Evolutionary conservation across 2,113 vertebrate species (phyloP), one percentile per base, ranked within the genome.

Genomic region (Aythya baeri): DNA sequence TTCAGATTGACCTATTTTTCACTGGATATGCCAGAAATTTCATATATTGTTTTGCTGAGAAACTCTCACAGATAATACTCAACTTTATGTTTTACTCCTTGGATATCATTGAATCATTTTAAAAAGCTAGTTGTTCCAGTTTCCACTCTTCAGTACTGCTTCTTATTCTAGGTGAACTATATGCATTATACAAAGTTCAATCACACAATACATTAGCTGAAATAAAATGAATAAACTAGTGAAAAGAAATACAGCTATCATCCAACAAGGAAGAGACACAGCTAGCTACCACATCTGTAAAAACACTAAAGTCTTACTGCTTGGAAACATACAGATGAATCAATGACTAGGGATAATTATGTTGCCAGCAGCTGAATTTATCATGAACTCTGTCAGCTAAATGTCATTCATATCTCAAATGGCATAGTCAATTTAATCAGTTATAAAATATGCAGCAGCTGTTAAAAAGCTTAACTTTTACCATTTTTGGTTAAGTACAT

Each of bases 321-420:
- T 61, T 92, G 66, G 62, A 95, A 95, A 65, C 16, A 59, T 31
- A 43, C 9, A 57, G 77, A 75, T 61, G 57, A 65, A 94, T 72
- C 86, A 95, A 86, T n/a, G 34, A 43, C 20, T 76, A 5, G 10
- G 18, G 27, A 63, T 92, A 84, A 93, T 89, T 91, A 82, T 44
- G 46, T 7, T 58, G 34, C 49, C 62, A 89, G 66, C 20, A 65
- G 57, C 46, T 88, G 77, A 94, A 83, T 92, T 86, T 88, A 63
- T 57, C 0, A 0, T 77, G 80, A 94, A 78, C 70, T 92, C 84
- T 88, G 26, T 79, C 66, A 78, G 77, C 29, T 36, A 65, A 95
- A 88, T 91, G 32, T 79, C 77, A 49, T 68, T 96, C 49, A 31
- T 61, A 58, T 83, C 57, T 96, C 77, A 87, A 78, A 79, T 62